phyloP scores from a whole-genome alignment of 2,888 invertebrate species.

The Pammene aurita region DNA sequence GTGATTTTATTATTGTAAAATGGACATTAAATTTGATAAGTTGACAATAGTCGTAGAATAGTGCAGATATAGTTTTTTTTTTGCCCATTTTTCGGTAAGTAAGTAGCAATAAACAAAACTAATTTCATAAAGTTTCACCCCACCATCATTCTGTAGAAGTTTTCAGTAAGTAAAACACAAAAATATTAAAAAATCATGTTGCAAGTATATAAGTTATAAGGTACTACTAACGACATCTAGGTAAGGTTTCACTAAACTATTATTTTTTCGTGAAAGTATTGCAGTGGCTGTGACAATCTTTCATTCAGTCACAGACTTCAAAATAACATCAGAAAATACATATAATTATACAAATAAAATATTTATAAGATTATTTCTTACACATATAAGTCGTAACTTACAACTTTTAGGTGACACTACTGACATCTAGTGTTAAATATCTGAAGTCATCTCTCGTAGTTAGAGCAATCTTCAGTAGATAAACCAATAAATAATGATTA shows the following conservation, averaged over 20 bases:
- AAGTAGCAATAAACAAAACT: too few relatives aligned
- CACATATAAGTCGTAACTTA: too few relatives aligned
- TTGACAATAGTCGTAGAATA: not conserved
- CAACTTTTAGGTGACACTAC: not conserved
- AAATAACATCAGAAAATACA: too few relatives aligned
- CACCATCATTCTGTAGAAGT: too few relatives aligned
- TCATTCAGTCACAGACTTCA: too few relatives aligned
- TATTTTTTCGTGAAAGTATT: not conserved
- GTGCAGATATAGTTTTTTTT: too few relatives aligned
- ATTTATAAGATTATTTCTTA: not conserved
- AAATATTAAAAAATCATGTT: not conserved
- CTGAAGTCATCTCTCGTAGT: too few relatives aligned
- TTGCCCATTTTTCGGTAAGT: too few relatives aligned
- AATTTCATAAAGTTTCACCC: too few relatives aligned
- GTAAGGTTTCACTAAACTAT: not conserved
- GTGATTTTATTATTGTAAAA: not conserved
- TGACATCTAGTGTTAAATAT: not conserved
- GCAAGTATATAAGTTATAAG: not conserved
- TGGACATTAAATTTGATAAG: not conserved
- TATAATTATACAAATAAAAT: too few relatives aligned
- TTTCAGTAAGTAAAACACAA: not conserved
- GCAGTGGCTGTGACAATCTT: not conserved
- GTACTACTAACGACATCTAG: conserved; percentile 14
- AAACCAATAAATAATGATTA: not conserved
- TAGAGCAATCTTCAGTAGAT: not conserved